phyloP scores from a whole-genome alignment of 2,888 invertebrate species.

The Yponomeuta sedellus region DNA sequence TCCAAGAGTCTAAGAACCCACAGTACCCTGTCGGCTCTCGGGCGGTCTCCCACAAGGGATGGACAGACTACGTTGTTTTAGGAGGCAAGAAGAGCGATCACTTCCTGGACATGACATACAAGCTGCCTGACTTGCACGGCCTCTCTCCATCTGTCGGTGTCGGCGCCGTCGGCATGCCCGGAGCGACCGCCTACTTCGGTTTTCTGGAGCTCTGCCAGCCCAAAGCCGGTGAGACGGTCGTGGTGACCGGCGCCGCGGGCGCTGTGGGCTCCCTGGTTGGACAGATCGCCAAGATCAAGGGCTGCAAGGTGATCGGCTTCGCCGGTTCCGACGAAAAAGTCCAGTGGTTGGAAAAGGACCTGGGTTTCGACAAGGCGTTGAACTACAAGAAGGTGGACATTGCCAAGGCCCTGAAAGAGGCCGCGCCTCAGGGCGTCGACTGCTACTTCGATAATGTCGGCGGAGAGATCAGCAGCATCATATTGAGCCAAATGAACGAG shows the following conservation, averaged over 20 bases:
- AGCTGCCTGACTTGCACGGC: slow-evolving; percentile 61
- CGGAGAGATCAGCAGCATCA: slow-evolving; percentile 70
- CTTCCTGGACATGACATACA: slow-evolving; percentile 15
- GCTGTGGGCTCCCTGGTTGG: slow-evolving; percentile 81
- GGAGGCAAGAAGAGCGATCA: not conserved
- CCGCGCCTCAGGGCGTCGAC: slow-evolving; percentile 82
- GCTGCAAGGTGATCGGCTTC: slow-evolving; percentile 79
- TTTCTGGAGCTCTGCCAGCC: slow-evolving; percentile 78
- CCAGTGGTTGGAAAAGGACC: slow-evolving; percentile 78
- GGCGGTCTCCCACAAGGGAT: slow-evolving; percentile 75
- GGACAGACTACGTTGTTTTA: slow-evolving; percentile 64
- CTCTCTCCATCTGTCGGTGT: slow-evolving; percentile 60
- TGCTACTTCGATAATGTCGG: slow-evolving; percentile 88
- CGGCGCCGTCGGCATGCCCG: slow-evolving; percentile 77
- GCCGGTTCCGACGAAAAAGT: slow-evolving; percentile 84
- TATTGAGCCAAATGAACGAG: slow-evolving; percentile 72
- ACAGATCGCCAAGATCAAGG: slow-evolving; percentile 82
- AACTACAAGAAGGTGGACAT: slow-evolving; percentile 83
- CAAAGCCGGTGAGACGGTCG: slow-evolving; percentile 78
- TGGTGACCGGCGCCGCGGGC: slow-evolving; percentile 80
- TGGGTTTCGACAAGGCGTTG: slow-evolving; percentile 82
- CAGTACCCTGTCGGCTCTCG: slow-evolving; percentile 74
- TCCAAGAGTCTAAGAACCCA: slow-evolving; percentile 36
- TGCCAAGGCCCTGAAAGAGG: slow-evolving; percentile 71
- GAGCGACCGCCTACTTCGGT: slow-evolving; percentile 81